Evolutionary conservation across 2,888 invertebrate genomes (phyloP).

Genomic region (Drosophila maculinotata): DNA sequence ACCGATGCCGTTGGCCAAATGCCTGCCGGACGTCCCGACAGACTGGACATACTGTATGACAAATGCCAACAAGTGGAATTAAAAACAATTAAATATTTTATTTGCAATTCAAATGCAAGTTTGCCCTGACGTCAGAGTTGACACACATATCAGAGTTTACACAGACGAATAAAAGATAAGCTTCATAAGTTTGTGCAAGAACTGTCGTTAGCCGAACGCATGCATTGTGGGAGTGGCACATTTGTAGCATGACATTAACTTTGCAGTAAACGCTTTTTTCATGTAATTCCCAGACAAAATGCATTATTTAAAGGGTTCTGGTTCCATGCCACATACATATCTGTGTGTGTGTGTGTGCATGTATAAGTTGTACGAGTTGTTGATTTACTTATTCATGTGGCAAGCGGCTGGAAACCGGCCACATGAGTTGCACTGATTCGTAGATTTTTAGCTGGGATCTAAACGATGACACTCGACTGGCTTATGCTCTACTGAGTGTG

Average conservation of each 20-base stretch:
- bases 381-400: constrained; percentile 62
- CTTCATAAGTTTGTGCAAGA: constrained; percentile 16
- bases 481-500: constrained; percentile 14
- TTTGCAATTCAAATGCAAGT: constrained; percentile 50
- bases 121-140: constrained; percentile 17
- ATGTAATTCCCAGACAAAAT: constrained; percentile 30
- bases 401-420: constrained; percentile 23
- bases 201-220: constrained; percentile 12
- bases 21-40: constrained; percentile 8
- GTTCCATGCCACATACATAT: not conserved
- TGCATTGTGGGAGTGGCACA: constrained; percentile 18
- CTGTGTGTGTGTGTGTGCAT: constrained; percentile 3
- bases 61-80: constrained; percentile 48
- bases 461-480: constrained; percentile 29
- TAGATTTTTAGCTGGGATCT: constrained; percentile 12
- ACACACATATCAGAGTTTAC: constrained; percentile 21
- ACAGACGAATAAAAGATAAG: constrained; percentile 31
- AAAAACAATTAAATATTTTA: constrained; percentile 76
- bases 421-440: constrained; percentile 18
- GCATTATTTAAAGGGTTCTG: constrained; percentile 57
- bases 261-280: constrained; percentile 36
- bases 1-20: constrained; percentile 28
- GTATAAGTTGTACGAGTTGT: constrained; percentile 31
- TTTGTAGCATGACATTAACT: constrained; percentile 8
- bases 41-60: constrained; percentile 1